phyloP scores from a whole-genome alignment of 2,888 invertebrate genomes.

The Nycteola revayana region DNA sequence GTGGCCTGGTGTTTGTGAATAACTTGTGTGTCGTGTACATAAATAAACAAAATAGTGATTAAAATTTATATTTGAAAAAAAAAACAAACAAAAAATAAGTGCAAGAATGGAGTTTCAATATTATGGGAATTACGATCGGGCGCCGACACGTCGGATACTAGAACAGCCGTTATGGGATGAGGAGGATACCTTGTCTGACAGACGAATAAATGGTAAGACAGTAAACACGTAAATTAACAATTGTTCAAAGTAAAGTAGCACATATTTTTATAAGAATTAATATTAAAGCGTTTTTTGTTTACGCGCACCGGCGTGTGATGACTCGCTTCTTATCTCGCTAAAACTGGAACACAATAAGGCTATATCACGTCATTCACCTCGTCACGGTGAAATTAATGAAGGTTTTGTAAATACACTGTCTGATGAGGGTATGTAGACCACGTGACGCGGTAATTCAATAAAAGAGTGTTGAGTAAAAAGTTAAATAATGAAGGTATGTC shows the following conservation, averaged over 20 bases:
- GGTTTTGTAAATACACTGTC: constrained; percentile 13
- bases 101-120: constrained; percentile 71
- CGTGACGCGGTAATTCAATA: too few species aligned
- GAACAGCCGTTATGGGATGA: constrained; percentile 76
- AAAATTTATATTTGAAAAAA: too few species aligned
- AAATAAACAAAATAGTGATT: constrained; percentile 22
- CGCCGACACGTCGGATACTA: constrained; percentile 48
- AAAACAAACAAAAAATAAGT: constrained; percentile 18
- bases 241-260: too few species aligned
- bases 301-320: too few species aligned
- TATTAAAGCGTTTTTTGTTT: too few species aligned
- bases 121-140: constrained; percentile 64
- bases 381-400: constrained; percentile 11
- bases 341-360: constrained; percentile 21
- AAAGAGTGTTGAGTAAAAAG: too few species aligned
- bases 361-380: constrained; percentile 10
- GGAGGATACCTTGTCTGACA: constrained; percentile 70
- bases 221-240: too few species aligned
- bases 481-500: too few species aligned
- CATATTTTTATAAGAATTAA: too few species aligned
- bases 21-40: constrained; percentile 28
- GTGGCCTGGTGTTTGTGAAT: constrained; percentile 55
- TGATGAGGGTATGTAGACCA: not conserved
- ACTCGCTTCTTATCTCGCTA: constrained; percentile 19
- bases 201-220: constrained; percentile 66